Evolutionary conservation across 1,140 invertebrate species (phyloP), one percentile per base, ranked within the genome.

Genomic region (Coenobita brevimanus): DNA sequence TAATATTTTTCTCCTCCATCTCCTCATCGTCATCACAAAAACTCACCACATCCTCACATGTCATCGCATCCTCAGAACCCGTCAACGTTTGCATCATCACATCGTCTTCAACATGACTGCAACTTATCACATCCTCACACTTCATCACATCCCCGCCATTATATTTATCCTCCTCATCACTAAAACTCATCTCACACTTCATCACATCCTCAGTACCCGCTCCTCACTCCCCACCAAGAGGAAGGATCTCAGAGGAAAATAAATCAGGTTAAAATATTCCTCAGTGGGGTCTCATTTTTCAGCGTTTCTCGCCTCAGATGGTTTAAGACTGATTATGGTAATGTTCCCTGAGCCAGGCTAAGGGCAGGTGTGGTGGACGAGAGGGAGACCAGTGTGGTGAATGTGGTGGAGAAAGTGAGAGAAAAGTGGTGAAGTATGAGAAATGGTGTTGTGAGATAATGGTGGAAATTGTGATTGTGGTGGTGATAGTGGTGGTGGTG

Each of bases 201-300:
- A 30, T 36, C 36, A 43, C 30, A 3, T 27, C 54, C n/a, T n/a
- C n/a, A n/a, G n/a, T n/a, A 36, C 6, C 79, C 36, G 46, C 69
- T 57, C 54, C 43, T 33, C 82, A 10, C 69, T 38, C 69, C 36
- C 38, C 30, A 76, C 67, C 13, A 60, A 17, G n/a, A 13, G 21
- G 21, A 38, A 57, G 50, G 50, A 84, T 41, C 50, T 8, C 13
- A 41, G n/a, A 76, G 30, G 71, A 84, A 84, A 84, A 84, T 84
- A 84, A 84, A 84, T 76, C 71, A 57, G 82, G 15, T 60, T 84
- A 76, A 84, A 84, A 84, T 76, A 84, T 84, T 84, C 69, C 50
- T 82, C 64, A 60, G 13, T 46, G 67, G 8, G n/a, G 64, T 83
- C 82, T 84, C 82, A 83, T 73, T 75, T 75, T 84, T 60, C 71